Evolutionary conservation across 2,113 vertebrate genomes (phyloP), one percentile per base, ranked within the genome.

Genomic region (Sapajus apella): DNA sequence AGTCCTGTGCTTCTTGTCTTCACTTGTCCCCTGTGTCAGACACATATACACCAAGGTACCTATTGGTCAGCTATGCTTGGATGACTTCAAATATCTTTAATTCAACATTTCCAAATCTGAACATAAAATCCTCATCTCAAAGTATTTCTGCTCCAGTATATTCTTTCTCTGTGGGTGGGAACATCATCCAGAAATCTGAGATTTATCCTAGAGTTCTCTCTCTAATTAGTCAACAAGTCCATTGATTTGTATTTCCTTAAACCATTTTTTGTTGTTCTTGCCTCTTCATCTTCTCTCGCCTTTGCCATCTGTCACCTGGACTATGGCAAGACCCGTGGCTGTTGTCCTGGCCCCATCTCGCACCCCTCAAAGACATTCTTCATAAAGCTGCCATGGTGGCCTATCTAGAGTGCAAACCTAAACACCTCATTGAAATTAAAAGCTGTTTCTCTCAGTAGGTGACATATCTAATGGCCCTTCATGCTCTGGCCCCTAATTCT

Each of bases 211-310:
- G 25, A 45, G 6, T 20, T 76, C n/a, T 90, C 52, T 72, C 25
- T 25, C 61, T 72, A 68, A 87, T 82, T 83, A 87, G 68, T 87
- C 52, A 94, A 66, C 16, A 77, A 70, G 47, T 87, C 37, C 43
- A 75, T 45, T n/a, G 40, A 84, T 77, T 94, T 76, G 93, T 84
- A 21, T 82, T 32, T 75, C 76, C 84, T 94, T 23, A 94, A 95
- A 75, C 23, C 5, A 50, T 21, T 40, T 35, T 70, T 37, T 77
- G n/a, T 50, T 92, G 13, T 47, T 77, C 35, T 87, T 75, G 30
- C 40, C n/a, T 72, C n/a, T n/a, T 61, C 73, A 35, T 83, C 40
- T 79, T 35, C 75, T 87, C 25, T 87, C 32, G 61, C 43, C 27
- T 94, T 90, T 77, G 25, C 80, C 12, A 8, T 50, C 66, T 81